Evolutionary conservation across 2,113 vertebrate genomes (phyloP).

Genomic region (Hyaena hyaena): DNA sequence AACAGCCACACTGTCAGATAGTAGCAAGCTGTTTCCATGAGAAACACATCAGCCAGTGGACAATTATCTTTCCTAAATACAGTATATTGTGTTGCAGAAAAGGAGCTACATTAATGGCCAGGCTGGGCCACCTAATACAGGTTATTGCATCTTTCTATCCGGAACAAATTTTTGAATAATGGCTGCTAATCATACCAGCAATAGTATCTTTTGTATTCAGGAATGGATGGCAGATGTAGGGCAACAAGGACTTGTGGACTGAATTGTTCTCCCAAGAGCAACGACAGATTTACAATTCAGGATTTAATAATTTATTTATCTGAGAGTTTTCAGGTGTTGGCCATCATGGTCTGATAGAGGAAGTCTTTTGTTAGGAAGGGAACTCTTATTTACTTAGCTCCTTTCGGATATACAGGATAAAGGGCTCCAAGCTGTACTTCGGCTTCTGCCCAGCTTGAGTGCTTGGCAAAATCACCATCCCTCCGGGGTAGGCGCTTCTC

Average conservation of each 20-base stretch:
- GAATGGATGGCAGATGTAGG: not conserved
- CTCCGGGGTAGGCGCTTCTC: not conserved
- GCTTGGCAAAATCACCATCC: not conserved
- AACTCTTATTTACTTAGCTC: not conserved
- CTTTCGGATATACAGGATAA: not conserved
- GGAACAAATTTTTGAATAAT: not conserved
- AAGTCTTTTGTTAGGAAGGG: not conserved
- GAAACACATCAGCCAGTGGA: conserved; percentile 62
- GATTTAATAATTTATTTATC: conserved; percentile 19
- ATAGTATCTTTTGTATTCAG: not conserved
- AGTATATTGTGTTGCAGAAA: not conserved
- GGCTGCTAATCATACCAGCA: not conserved
- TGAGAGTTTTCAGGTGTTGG: not conserved
- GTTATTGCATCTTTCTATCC: not conserved
- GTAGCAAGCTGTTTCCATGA: conserved; percentile 45
- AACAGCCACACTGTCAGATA: not conserved
- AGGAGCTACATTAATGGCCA: not conserved
- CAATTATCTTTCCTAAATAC: conserved; percentile 14
- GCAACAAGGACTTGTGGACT: not conserved
- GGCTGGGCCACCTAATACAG: not conserved
- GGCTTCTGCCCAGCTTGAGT: not conserved
- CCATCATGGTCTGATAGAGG: not conserved
- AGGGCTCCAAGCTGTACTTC: not conserved
- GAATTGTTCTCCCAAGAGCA: not conserved
- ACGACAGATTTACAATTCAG: not conserved